phyloP scores from a whole-genome alignment of 2,113 vertebrate genomes.

The Petrocephalus zakoni region DNA sequence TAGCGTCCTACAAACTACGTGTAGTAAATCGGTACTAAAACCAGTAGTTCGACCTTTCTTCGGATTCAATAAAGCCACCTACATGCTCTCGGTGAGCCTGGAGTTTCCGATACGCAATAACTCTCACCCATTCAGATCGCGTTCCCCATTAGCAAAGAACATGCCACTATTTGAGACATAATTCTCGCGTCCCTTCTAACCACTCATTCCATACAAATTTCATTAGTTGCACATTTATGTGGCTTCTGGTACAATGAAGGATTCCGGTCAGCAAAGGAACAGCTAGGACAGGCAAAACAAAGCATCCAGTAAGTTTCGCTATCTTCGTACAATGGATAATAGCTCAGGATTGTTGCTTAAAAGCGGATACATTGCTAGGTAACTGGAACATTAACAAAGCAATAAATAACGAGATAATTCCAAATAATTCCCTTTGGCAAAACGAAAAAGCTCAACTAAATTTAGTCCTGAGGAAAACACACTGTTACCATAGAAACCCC shows the following conservation, averaged over 20 bases:
- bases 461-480: slow-evolving; percentile 26
- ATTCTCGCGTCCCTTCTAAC: not conserved
- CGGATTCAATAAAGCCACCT: not conserved
- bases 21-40: not conserved
- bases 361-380: not conserved
- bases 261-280: not conserved
- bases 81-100: not conserved
- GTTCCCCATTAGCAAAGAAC: not conserved
- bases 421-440: not conserved
- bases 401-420: not conserved
- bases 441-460: not conserved
- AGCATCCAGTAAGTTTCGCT: not conserved
- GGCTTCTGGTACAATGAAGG: not conserved
- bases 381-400: not conserved
- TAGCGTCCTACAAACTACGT: not conserved
- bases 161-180: not conserved
- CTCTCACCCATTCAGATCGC: not conserved
- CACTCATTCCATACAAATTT: not conserved
- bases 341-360: not conserved
- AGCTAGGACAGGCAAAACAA: not conserved
- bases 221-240: not conserved
- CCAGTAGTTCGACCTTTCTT: not conserved
- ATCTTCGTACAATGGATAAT: not conserved
- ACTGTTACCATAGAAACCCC: slow-evolving; percentile 38
- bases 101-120: not conserved